These are phyloP conservation scores for Adoxophyes honmai DNA, from an alignment of 1,140 invertebrate genomes.

Conservation along the genomic window DNA sequence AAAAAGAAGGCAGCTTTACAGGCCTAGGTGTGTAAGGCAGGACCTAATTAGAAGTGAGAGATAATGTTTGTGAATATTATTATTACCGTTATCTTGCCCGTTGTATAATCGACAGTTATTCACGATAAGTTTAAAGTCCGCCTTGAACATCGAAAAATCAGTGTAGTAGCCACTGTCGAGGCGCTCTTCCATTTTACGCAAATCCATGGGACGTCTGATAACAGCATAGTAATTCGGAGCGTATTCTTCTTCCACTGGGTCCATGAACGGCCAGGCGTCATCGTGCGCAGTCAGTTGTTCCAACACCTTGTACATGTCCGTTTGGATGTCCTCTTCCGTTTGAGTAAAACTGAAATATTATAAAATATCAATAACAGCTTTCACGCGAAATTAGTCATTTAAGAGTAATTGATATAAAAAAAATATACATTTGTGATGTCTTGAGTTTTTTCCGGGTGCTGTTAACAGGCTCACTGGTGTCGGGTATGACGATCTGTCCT, in stretches of 20 bases:
- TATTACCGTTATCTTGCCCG: slow-evolving; percentile 92
- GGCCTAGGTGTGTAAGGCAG: no score
- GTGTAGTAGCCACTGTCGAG: slow-evolving; percentile 89
- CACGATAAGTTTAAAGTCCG: slow-evolving; percentile 93
- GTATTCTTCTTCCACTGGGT: slow-evolving; percentile 93
- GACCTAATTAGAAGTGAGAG: no score
- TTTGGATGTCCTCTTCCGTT: slow-evolving; percentile 89
- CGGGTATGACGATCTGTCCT: slow-evolving; percentile 88
- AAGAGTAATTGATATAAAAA: no score
- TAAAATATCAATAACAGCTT: background rate
- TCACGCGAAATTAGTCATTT: no score
- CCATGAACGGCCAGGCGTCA: slow-evolving; percentile 94
- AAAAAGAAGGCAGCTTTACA: no score
- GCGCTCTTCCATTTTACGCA: slow-evolving; percentile 92
- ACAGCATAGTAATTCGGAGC: slow-evolving; percentile 92
- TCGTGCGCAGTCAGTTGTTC: slow-evolving; percentile 90
- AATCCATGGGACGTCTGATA: slow-evolving; percentile 89
- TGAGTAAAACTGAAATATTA: slow-evolving; percentile 81
- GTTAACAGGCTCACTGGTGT: slow-evolving; percentile 61
- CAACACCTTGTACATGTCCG: slow-evolving; percentile 93
- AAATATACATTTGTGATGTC: slow-evolving; percentile 82
- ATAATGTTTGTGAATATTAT: no score
- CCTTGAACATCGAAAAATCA: slow-evolving; percentile 87
- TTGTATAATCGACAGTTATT: slow-evolving; percentile 95
- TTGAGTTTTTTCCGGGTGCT: slow-evolving; percentile 79